Conservation (phyloP, 2,888 invertebrate species). For the Gymnoscelis rufifasciata region DNA sequence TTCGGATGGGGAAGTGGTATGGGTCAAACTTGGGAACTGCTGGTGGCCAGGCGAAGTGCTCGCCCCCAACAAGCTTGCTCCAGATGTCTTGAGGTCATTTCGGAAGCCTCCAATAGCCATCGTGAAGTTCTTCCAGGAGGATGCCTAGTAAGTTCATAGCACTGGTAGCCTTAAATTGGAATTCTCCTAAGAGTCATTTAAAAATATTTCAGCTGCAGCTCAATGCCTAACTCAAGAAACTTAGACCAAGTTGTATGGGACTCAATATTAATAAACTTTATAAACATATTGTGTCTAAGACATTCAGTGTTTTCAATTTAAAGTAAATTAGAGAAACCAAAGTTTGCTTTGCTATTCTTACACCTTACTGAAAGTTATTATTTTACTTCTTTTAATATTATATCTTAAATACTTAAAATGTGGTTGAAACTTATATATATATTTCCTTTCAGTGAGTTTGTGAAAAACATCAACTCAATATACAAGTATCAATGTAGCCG, state of each 20-base stretch:
- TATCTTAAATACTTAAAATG: too few relatives aligned
- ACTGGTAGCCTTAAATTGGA: neutral
- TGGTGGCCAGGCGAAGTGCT: constrained; percentile 94
- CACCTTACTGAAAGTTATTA: too few relatives aligned
- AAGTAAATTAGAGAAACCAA: too few relatives aligned
- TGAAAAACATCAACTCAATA: constrained; percentile 84
- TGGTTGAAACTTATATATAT: too few relatives aligned
- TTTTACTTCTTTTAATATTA: too few relatives aligned
- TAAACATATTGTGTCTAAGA: too few relatives aligned
- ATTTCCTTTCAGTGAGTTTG: constrained; percentile 91
- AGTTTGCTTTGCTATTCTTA: too few relatives aligned
- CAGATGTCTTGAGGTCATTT: constrained; percentile 82
- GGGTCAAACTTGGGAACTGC: constrained; percentile 88
- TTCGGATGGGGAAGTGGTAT: constrained; percentile 88
- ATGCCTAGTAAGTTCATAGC: constrained; percentile 83
- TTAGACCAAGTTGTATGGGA: too few relatives aligned
- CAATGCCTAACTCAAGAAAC: neutral
- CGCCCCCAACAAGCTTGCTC: constrained; percentile 80
- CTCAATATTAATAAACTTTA: too few relatives aligned
- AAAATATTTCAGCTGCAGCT: constrained; percentile 25
- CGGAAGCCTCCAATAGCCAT: constrained; percentile 87
- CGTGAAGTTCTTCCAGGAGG: constrained; percentile 92
- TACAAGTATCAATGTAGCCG: constrained; percentile 87
- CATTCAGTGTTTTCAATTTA: too few relatives aligned
- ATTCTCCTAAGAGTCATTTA: neutral